These are phyloP conservation scores for Acanthopleura granulata DNA, from an alignment of 2,888 invertebrate genomes.

Conservation along the genomic window DNA sequence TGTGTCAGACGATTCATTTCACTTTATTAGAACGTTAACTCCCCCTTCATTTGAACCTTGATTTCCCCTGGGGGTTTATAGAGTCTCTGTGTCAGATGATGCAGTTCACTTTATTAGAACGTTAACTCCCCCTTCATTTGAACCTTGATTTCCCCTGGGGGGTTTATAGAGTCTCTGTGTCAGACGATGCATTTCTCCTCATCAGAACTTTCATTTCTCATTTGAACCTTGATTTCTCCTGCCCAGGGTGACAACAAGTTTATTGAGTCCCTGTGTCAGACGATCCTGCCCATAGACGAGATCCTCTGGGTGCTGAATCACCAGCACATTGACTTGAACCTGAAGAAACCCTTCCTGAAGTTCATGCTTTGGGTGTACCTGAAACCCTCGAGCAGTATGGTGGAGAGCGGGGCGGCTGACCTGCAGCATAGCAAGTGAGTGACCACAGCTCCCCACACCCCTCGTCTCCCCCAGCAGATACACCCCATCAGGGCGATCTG, in stretches of 20 bases:
- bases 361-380: constrained; percentile 68
- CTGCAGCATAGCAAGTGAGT: constrained; percentile 66
- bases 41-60: no score
- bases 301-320: constrained; percentile 66
- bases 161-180: no score
- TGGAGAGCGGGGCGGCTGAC: constrained; percentile 66
- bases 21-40: no score
- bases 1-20: no score
- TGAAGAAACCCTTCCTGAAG: constrained; percentile 65
- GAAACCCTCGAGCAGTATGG: constrained; percentile 55
- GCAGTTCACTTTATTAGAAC: neutral
- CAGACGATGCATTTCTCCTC: neutral
- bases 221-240: no score
- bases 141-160: no score
- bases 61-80: no score
- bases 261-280: constrained; percentile 69
- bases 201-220: neutral
- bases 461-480: no score
- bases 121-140: neutral
- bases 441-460: neutral
- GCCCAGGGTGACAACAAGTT: constrained; percentile 68
- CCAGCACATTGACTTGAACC: constrained; percentile 56
- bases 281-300: constrained; percentile 66
- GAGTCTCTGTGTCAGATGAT: no score
- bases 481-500: no score